Evolutionary conservation across 2,888 invertebrate species (phyloP).

Genomic region (Bhutanitis thaidina): DNA sequence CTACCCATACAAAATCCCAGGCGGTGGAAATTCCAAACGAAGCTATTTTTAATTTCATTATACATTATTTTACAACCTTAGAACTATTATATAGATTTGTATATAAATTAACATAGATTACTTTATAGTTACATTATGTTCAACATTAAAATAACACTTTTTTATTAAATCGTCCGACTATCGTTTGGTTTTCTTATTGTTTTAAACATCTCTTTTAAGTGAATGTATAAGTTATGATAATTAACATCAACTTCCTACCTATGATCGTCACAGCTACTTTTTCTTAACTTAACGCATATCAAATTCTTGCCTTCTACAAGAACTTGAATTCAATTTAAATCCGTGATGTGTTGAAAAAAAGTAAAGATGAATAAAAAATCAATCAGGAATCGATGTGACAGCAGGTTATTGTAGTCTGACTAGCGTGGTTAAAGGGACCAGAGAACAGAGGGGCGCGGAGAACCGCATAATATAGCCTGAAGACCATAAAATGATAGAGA

Average conservation of each 20-base stretch:
- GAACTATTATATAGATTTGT: too few species aligned
- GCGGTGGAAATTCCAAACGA: too few species aligned
- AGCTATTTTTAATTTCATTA: too few species aligned
- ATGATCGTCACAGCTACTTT: constrained; percentile 13
- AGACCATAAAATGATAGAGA: constrained; percentile 48
- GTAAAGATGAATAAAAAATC: constrained; percentile 58
- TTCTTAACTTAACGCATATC: constrained; percentile 25
- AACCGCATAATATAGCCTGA: constrained; percentile 63
- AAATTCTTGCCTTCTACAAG: constrained; percentile 17
- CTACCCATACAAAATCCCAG: too few species aligned
- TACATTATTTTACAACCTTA: too few species aligned
- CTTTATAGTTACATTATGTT: too few species aligned
- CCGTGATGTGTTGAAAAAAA: constrained; percentile 45
- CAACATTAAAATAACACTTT: too few species aligned
- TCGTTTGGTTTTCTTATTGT: too few species aligned
- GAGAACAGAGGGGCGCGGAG: constrained; percentile 62
- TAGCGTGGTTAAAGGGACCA: constrained; percentile 62
- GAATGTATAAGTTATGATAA: too few species aligned
- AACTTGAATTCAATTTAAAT: constrained; percentile 66
- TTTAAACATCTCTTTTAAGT: too few species aligned
- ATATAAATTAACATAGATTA: too few species aligned
- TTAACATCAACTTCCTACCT: neutral
- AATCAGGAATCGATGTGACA: constrained; percentile 74
- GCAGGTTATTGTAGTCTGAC: constrained; percentile 59
- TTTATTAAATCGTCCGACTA: too few species aligned